Base-by-base conservation (phyloP, 2,888 invertebrate genomes). In the Euplagia quadripunctaria region DNA sequence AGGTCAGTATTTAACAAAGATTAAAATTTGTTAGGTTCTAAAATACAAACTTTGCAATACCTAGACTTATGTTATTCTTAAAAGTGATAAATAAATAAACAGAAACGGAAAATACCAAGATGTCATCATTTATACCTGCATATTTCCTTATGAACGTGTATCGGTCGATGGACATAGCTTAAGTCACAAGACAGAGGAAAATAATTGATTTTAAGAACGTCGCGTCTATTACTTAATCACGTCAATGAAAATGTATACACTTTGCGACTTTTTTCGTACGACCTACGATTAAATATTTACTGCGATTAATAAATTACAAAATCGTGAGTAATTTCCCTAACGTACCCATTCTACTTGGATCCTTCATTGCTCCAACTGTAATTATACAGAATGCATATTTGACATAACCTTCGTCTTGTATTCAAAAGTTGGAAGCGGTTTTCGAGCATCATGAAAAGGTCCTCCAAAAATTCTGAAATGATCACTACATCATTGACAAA, bases 101-200 rank as follows among this genome's bases (percentile, higher is more conserved):
- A 64, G 20, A 49, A 20, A 43, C 6, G 78, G 83, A 78, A 81
- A 82, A 80, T 75, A 80, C 74, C 46, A 43, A 68, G 31, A 73
- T 72, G 74, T 68, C 78, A 78, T 55, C 46, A 64, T 70, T 46
- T 65, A 65, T 51, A 71, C 68, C 64, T 64, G 52, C 51, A 61
- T 73, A 75, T 78, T 82, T 80, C 71, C 80, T 64, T 49, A 66
- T 64, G 67, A 49, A 70, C 64, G 70, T 69, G 64, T 66, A 52
- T 79, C 64, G 46, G 49, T 55, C 76, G 12, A 20, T 68, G 20
- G 70, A 68, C 51, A 75, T 71, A 16, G 64, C 41, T 16, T 8
- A 42, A 42, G 64, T 64, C 64, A 42, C 64, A 16, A 64, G 42
- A 64, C 64, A 42, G 31, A 63, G 64, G 64, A 42, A 64, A 64